phyloP scores from a whole-genome alignment of 2,888 invertebrate species.

The Actias luna region DNA sequence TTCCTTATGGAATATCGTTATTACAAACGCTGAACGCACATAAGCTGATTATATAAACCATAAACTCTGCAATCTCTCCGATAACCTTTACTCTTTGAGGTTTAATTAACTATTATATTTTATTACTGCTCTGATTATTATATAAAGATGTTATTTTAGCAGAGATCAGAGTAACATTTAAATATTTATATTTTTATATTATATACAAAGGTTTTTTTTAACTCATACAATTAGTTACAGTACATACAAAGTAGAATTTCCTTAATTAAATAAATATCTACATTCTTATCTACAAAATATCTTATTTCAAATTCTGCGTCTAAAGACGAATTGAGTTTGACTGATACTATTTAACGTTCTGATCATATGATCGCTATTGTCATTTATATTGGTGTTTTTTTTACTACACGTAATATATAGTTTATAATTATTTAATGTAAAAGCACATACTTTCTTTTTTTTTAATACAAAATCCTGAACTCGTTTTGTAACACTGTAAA shows the following conservation, averaged over 20 bases:
- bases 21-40: background rate
- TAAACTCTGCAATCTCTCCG: constrained; percentile 43
- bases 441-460: background rate
- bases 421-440: background rate
- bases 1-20: background rate
- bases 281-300: no score
- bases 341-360: background rate
- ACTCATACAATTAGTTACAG: no score
- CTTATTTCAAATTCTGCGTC: no score
- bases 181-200: background rate
- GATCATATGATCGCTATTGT: background rate
- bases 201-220: no score
- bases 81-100: constrained; percentile 57
- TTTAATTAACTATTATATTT: constrained; percentile 31
- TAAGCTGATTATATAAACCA: constrained; percentile 9
- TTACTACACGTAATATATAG: no score
- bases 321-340: background rate
- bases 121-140: constrained; percentile 21
- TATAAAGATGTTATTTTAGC: constrained; percentile 14
- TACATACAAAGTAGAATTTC: no score
- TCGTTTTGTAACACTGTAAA: background rate
- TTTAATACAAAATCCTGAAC: background rate
- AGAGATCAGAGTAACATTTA: constrained; percentile 4
- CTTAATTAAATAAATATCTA: no score
- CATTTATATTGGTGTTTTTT: no score